Evolutionary conservation across 2,797 vertebrate species (phyloP).

Genomic region (Xenops minutus): DNA sequence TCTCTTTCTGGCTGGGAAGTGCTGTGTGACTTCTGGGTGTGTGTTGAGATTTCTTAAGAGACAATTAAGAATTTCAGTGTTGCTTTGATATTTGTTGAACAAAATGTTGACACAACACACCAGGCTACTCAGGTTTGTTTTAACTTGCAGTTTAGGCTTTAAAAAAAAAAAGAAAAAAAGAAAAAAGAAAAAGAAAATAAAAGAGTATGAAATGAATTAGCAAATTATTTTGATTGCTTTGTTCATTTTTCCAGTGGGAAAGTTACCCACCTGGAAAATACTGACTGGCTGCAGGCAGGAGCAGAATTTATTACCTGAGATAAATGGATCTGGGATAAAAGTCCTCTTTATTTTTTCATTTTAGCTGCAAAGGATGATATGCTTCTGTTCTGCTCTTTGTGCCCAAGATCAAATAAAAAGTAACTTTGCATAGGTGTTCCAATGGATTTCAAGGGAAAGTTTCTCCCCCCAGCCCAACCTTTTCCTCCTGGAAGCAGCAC

Average conservation of each 20-base stretch:
- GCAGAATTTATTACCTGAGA: constrained; percentile 36
- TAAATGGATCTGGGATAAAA: constrained; percentile 49
- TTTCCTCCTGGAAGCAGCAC: background rate
- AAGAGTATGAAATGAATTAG: constrained; percentile 16
- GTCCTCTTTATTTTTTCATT: constrained; percentile 33
- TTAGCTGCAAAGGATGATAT: background rate
- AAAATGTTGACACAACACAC: background rate
- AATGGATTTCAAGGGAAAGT: background rate
- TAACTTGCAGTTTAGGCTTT: background rate
- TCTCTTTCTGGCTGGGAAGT: background rate
- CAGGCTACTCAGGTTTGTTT: background rate
- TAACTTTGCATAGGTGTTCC: constrained; percentile 22
- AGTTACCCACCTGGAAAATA: constrained; percentile 36
- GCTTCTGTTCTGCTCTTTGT: constrained; percentile 31
- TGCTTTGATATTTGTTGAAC: background rate
- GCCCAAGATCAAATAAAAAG: background rate
- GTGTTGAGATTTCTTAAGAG: background rate
- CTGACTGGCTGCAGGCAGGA: constrained; percentile 27
- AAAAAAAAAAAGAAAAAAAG: background rate
- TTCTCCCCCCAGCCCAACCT: background rate
- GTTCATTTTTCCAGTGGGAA: background rate
- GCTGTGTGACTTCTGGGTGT: background rate
- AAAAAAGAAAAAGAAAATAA: background rate
- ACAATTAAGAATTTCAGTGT: background rate
- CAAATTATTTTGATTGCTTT: constrained; percentile 51